Evolutionary conservation across 2,888 invertebrate genomes (phyloP), one percentile per base, ranked within the genome.

Genomic region (Epinotia ramella): DNA sequence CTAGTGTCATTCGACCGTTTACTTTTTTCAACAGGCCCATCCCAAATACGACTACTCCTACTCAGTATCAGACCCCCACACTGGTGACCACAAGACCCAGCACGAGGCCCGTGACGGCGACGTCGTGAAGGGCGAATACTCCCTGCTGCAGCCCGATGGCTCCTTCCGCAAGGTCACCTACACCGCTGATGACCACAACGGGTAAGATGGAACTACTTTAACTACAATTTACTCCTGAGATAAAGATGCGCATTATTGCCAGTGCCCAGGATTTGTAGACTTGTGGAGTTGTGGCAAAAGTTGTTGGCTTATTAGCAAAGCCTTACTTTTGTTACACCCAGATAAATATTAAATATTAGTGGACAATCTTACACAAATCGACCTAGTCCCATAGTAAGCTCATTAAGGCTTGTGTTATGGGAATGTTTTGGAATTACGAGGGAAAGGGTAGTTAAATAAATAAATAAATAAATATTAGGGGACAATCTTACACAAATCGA

Each of bases 111-210:
- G 94, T 73, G 94, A 94, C 63, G 94, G 94, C 18, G 94, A 93
- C 77, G 90, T 92, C 73, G 94, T 94, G 76, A 94, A 92, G 86
- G 94, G 94, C 81, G 94, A 94, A 76, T 94, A 94, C 89, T 94
- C 94, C 24, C 88, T 94, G 77, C 89, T 94, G 77, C 94, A 94
- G 81, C 94, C 94, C 11, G 94, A 94, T 78, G 94, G 94, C 79
- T 94, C 94, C 79, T 94, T 94, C 92, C 90, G 94, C 83, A 94
- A 94, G 86, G 94, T 94, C 85, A 93, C 94, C 77, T 94, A 94
- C 87, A 94, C 94, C 82, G 94, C 94, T 83, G 94, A 94, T 80
- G 94, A 94, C 81, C 94, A 94, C 82, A 93, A 94, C 78, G 94
- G 94, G 94, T 94, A 89, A 87, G 84, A 44, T 4, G 20, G 16